Percentiles rank a stretch among this genome's conserved stretches.
phyloP scores from a whole-genome alignment of 2,888 invertebrate species.

The Patella pellucida region DNA sequence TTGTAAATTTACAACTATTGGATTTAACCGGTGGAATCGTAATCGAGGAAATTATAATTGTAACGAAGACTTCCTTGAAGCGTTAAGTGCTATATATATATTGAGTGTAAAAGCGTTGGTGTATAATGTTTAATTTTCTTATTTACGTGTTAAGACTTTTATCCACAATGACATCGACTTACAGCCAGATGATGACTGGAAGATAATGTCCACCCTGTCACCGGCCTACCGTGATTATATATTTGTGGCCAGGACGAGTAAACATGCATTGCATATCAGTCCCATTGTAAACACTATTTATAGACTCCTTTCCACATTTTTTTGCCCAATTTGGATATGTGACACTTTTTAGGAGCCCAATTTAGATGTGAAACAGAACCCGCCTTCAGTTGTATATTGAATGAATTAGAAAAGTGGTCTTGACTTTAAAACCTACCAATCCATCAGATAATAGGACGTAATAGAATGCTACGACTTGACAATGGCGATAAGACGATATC shows the following conservation, averaged over 20 bases:
- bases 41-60: no score
- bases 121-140: slow-evolving; percentile 1
- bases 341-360: background rate
- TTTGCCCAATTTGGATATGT: background rate
- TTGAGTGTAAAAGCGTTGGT: background rate
- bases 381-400: no score
- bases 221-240: background rate
- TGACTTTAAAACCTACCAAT: no score
- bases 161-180: slow-evolving; percentile 7
- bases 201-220: slow-evolving; percentile 1
- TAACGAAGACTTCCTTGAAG: no score
- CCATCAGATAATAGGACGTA: background rate
- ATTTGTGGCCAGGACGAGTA: slow-evolving; percentile 3
- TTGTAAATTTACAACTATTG: no score
- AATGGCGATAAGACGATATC: background rate
- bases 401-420: no score
- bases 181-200: background rate
- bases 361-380: no score
- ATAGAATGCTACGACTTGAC: background rate
- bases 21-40: no score
- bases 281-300: background rate
- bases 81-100: no score
- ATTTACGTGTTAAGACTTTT: slow-evolving; percentile 1
- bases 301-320: background rate
- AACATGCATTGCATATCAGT: slow-evolving; percentile 3